phyloP scores from a whole-genome alignment of 2,888 invertebrate genomes.

The Linnaemya tessellans region DNA sequence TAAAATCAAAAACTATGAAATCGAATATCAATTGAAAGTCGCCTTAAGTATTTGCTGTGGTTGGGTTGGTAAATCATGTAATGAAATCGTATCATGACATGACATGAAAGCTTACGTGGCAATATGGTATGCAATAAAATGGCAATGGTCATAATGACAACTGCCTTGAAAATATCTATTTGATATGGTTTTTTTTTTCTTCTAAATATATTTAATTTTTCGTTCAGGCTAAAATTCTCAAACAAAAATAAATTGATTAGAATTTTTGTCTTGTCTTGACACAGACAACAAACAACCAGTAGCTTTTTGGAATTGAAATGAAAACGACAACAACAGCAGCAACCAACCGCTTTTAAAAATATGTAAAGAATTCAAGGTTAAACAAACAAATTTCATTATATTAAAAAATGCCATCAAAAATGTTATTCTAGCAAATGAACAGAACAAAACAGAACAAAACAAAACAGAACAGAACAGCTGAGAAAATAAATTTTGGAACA shows the following conservation, averaged over 20 bases:
- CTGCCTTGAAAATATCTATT: constrained; percentile 66
- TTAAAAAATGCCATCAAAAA: constrained; percentile 10
- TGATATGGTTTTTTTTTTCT: constrained; percentile 10
- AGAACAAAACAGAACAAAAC: background rate
- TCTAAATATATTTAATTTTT: background rate
- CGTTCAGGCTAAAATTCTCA: background rate
- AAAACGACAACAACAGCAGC: background rate
- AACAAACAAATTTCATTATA: background rate
- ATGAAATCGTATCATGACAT: constrained; percentile 50
- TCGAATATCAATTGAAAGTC: constrained; percentile 47
- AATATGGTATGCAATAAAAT: constrained; percentile 30
- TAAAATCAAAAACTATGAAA: constrained; percentile 41
- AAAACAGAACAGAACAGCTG: background rate
- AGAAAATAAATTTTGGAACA: background rate
- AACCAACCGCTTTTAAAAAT: background rate
- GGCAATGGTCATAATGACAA: constrained; percentile 56
- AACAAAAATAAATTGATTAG: constrained; percentile 32
- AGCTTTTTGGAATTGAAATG: constrained; percentile 6
- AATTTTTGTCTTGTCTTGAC: constrained; percentile 49
- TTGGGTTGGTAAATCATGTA: constrained; percentile 18
- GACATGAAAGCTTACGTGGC: constrained; percentile 45
- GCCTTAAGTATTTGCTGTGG: constrained; percentile 26
- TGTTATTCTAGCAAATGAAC: background rate
- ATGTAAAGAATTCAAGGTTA: constrained; percentile 31
- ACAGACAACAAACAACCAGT: constrained; percentile 27